A percentile compares a stretch with the other conserved stretches of the same genome.
phyloP scores from a whole-genome alignment of 1,140 invertebrate species.

The Muscidifurax raptorellus region DNA sequence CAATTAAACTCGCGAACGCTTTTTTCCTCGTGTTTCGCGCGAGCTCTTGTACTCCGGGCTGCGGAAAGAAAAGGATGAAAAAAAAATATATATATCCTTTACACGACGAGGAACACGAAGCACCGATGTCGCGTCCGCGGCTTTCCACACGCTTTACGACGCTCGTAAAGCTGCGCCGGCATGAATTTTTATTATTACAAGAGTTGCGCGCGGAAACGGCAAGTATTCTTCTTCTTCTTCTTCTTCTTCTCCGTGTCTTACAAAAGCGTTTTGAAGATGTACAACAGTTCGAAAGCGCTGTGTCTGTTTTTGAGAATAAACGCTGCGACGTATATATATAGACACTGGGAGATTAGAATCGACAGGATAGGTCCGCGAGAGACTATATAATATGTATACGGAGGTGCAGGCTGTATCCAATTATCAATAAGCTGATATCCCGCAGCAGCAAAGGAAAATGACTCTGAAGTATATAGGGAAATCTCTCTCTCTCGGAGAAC shows the following conservation, averaged over 20 bases:
- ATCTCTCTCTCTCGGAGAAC: background rate
- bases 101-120: slow-evolving; percentile 27
- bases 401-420: slow-evolving; percentile 2
- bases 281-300: background rate
- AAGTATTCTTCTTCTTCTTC: no score
- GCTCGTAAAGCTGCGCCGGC: slow-evolving; percentile 49
- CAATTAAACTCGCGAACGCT: background rate
- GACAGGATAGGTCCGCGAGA: background rate
- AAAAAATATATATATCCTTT: background rate
- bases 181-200: slow-evolving; percentile 57
- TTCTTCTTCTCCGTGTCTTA: background rate
- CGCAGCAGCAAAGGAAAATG: background rate
- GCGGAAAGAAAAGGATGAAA: background rate
- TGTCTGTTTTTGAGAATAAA: background rate
- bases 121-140: slow-evolving; percentile 32
- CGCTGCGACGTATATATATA: background rate
- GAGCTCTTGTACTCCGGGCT: background rate
- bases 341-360: no score
- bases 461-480: background rate
- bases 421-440: slow-evolving; percentile 22
- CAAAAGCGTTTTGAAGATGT: slow-evolving; percentile 42
- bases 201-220: background rate
- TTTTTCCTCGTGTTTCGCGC: background rate
- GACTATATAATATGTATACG: no score
- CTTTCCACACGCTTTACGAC: slow-evolving; percentile 51